A percentile compares a stretch with the other conserved stretches of the same genome.
These are phyloP conservation scores for Neodon shergylaensis DNA, from an alignment of 2,113 vertebrate genomes.

Conservation along the genomic window DNA sequence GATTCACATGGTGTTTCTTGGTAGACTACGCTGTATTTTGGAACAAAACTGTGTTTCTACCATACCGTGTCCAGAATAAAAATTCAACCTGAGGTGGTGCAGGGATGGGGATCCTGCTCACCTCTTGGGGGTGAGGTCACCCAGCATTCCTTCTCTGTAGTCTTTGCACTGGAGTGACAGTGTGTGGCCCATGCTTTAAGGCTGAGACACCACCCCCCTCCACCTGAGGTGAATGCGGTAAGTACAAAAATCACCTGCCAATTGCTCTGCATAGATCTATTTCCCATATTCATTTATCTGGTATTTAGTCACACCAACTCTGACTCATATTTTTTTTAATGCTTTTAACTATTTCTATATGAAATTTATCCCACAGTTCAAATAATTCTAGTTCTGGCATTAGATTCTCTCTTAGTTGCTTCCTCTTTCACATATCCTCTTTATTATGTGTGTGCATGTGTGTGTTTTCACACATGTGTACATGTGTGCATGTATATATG, in stretches of 20 bases:
- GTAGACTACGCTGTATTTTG: too few relatives aligned
- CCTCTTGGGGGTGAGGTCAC: neutral
- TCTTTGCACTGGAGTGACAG: neutral
- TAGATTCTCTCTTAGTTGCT: neutral
- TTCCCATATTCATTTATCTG: neutral
- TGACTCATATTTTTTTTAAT: neutral
- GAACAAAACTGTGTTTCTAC: too few relatives aligned
- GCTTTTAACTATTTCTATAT: neutral
- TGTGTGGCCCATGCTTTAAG: neutral
- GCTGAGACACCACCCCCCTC: too few relatives aligned
- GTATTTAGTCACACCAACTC: neutral
- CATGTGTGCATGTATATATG: neutral
- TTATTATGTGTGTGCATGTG: neutral
- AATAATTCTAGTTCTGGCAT: neutral
- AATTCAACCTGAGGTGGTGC: neutral
- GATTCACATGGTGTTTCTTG: too few relatives aligned
- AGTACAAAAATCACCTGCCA: neutral
- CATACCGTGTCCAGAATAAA: too few relatives aligned
- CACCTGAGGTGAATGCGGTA: neutral
- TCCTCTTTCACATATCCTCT: neutral
- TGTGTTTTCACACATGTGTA: too few relatives aligned
- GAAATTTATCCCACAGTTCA: neutral
- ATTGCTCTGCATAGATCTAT: neutral
- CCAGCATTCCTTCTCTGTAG: neutral
- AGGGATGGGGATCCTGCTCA: neutral